Conservation (phyloP, 1,140 invertebrate genomes). For the Fragariocoptes setiger region DNA sequence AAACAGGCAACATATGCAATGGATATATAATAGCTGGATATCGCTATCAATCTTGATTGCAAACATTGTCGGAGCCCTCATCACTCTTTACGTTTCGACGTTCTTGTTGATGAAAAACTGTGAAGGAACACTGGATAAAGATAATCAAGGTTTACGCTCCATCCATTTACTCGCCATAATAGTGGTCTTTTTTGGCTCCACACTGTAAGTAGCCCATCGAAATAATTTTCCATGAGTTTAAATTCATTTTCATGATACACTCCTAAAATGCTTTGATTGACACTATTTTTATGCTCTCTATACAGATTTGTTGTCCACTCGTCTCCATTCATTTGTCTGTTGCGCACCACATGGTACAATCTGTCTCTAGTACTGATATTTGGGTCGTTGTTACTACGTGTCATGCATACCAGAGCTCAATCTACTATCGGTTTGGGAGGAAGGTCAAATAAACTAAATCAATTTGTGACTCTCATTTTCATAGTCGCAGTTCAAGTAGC, state of each 20-base stretch:
- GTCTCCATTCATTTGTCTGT: conserved; percentile 14
- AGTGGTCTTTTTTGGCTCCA: conserved; percentile 17
- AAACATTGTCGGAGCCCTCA: conserved; percentile 14
- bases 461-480: conserved; percentile 16
- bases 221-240: not conserved
- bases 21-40: conserved; percentile 13
- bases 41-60: conserved; percentile 14
- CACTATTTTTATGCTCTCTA: not conserved
- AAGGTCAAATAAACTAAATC: conserved; percentile 15
- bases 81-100: conserved; percentile 17
- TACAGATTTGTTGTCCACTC: conserved; percentile 16
- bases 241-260: conserved; percentile 1
- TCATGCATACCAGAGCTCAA: conserved; percentile 16
- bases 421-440: conserved; percentile 17
- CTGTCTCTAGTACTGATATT: conserved; percentile 14
- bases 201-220: conserved; percentile 12
- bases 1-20: not conserved
- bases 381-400: conserved; percentile 16
- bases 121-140: conserved; percentile 17
- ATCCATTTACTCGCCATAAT: conserved; percentile 19
- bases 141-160: conserved; percentile 20
- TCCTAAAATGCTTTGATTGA: not conserved
- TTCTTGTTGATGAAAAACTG: conserved; percentile 20
- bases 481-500: conserved; percentile 17
- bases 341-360: conserved; percentile 14